Conservation (phyloP, 2,797 vertebrate genomes). For the Enteromius unitaeniatus region DNA sequence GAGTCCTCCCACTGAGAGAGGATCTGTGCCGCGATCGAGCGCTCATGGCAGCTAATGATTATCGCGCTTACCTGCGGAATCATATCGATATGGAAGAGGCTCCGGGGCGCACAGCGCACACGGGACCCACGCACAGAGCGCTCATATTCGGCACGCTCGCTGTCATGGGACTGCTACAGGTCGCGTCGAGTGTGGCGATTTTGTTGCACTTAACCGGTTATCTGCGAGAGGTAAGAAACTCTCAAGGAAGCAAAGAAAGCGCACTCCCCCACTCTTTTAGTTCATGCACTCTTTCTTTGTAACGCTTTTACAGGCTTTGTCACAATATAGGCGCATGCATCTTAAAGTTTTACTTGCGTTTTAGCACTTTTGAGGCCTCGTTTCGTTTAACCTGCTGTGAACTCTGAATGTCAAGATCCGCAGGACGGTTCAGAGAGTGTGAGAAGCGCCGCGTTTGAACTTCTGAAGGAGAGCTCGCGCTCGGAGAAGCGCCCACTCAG, state of each 20-base stretch:
- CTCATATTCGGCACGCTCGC: conserved; percentile 85
- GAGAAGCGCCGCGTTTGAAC: conserved; percentile 22
- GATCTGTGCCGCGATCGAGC: conserved; percentile 65
- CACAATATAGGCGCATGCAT: not conserved
- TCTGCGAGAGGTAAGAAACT: conserved; percentile 82
- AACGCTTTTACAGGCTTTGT: conserved; percentile 21
- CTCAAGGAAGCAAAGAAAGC: not conserved
- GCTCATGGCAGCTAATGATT: conserved; percentile 83
- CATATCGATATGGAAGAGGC: conserved; percentile 75
- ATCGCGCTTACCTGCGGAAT: conserved; percentile 80
- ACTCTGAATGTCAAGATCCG: conserved; percentile 3
- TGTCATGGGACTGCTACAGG: conserved; percentile 92
- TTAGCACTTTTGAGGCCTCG: conserved; percentile 51
- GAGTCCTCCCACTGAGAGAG: conserved; percentile 69
- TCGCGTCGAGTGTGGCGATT: conserved; percentile 91
- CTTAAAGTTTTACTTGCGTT: conserved; percentile 45
- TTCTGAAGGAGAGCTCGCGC: conserved; percentile 13
- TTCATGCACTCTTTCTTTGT: not conserved
- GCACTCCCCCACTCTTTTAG: not conserved
- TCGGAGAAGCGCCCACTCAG: not conserved
- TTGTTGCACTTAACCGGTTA: conserved; percentile 93
- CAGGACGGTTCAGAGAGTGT: not conserved
- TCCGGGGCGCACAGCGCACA: conserved; percentile 75
- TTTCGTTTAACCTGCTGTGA: conserved; percentile 25
- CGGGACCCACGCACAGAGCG: conserved; percentile 73